These are phyloP conservation scores for Myripristis jacobus DNA, from an alignment of 2,797 vertebrate genomes.

Conservation along the genomic window DNA sequence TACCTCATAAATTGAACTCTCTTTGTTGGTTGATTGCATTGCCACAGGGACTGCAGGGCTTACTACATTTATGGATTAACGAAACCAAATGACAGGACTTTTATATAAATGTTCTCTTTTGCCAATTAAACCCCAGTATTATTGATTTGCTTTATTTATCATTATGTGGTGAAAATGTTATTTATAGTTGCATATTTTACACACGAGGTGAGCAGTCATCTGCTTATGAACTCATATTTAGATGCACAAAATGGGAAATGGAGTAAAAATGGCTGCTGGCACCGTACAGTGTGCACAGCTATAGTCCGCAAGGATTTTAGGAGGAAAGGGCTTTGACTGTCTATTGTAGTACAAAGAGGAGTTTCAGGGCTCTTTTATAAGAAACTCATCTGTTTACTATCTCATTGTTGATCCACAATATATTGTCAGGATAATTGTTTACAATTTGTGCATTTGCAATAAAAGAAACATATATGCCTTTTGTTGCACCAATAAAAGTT, in stretches of 20 bases:
- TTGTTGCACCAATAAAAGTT: slow-evolving; percentile 61
- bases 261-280: neutral
- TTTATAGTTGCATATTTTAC: slow-evolving; percentile 1
- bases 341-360: slow-evolving; percentile 10
- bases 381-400: slow-evolving; percentile 46
- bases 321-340: neutral
- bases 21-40: neutral
- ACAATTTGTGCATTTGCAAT: slow-evolving; percentile 49
- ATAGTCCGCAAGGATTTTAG: neutral
- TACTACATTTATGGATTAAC: slow-evolving; percentile 11
- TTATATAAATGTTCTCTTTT: slow-evolving; percentile 25
- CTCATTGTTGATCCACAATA: slow-evolving; percentile 23
- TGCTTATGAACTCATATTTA: neutral
- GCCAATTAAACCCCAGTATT: slow-evolving; percentile 18
- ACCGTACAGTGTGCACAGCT: neutral
- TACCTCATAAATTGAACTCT: neutral
- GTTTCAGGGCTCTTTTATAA: slow-evolving; percentile 22
- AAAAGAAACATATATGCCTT: slow-evolving; percentile 49
- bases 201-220: too few species aligned
- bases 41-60: neutral
- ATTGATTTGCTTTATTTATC: slow-evolving; percentile 10
- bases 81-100: slow-evolving; percentile 35
- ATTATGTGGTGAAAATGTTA: slow-evolving; percentile 19
- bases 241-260: neutral
- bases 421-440: slow-evolving; percentile 49